Conservation (phyloP, 2,113 vertebrate species). For the Ptyas mucosa region DNA sequence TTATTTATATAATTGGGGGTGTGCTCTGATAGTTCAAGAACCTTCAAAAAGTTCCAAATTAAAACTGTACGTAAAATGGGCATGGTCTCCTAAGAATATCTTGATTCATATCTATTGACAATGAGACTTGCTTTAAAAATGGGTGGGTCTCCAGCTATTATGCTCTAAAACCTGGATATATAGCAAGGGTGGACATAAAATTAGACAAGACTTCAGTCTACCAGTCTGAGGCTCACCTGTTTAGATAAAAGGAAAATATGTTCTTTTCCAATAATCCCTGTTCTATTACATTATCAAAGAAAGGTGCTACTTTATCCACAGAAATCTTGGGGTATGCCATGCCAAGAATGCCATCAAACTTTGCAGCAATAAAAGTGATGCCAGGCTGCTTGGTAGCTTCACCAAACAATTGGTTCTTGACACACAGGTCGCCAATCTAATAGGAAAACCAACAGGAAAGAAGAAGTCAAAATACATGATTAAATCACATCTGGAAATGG, state of each 20-base stretch:
- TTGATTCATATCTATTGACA: background rate
- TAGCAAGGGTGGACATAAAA: background rate
- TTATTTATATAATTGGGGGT: background rate
- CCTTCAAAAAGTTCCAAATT: background rate
- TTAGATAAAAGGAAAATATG: slow-evolving; percentile 94
- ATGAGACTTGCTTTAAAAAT: background rate
- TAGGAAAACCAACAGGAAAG: background rate
- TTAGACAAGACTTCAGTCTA: accelerated
- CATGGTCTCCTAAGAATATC: background rate
- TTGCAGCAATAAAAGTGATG: slow-evolving; percentile 85
- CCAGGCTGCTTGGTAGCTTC: slow-evolving; percentile 93
- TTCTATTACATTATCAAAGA: slow-evolving; percentile 89
- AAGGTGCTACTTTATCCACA: slow-evolving; percentile 77
- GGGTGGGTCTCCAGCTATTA: background rate
- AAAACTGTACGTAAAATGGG: background rate
- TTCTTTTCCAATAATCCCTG: slow-evolving; percentile 86
- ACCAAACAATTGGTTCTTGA: slow-evolving; percentile 82
- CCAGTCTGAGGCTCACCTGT: slow-evolving; percentile 76
- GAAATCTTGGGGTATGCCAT: slow-evolving; percentile 87
- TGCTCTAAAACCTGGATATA: background rate
- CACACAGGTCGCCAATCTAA: slow-evolving; percentile 67
- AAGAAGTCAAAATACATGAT: background rate
- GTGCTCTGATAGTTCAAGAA: background rate
- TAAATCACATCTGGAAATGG: background rate
- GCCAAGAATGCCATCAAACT: slow-evolving; percentile 94